Evolutionary conservation across 2,888 invertebrate species (phyloP), one percentile per base, ranked within the genome.

Genomic region (Girardia tigrina): DNA sequence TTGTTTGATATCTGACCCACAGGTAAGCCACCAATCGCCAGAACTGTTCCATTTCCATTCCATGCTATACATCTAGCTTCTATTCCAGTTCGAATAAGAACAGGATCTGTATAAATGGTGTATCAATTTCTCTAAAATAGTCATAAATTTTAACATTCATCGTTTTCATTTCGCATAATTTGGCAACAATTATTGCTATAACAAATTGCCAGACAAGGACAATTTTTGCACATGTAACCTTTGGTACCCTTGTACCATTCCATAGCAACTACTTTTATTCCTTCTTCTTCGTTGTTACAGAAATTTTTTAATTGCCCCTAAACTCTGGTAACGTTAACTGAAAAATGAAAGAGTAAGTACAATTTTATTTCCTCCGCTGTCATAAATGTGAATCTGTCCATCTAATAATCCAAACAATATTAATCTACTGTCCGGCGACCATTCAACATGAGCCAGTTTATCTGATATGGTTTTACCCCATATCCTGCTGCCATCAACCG

Each of bases 381-480:
- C 97, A 85, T 94, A 98, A 6, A 93, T 86, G 84, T 95, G 94
- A 23, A 97, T 88, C 85, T 95, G 93, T 0, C 95, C 94, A 85
- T 89, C 92, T 75, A 88, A 88, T 76, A 94, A 85, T 42, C 93
- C 93, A 85, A 98, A 94, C 0, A 98, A 86, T 14, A 98, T 86
- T 70, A 92, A 86, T 78, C 90, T 89, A 74, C 91, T 91, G 84
- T 95, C 94, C 0, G 95, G 94, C 14, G 95, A 94, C 97, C 97
- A 98, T 85, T 93, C 93, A 0, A 95, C 93, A 20, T 90, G 79
- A 1, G 82, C 80, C 26, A 95, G 85, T 26, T 89, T 88, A 20
- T 90, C 90, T 84, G 94, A 93, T 26, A 98, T 86, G 82, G 98
- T 97, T 84, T 94, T 97, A 1, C 94, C 94, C 94, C 97, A 99